Evolutionary conservation across 2,113 vertebrate genomes (phyloP).

Genomic region (Zootoca vivipara): DNA sequence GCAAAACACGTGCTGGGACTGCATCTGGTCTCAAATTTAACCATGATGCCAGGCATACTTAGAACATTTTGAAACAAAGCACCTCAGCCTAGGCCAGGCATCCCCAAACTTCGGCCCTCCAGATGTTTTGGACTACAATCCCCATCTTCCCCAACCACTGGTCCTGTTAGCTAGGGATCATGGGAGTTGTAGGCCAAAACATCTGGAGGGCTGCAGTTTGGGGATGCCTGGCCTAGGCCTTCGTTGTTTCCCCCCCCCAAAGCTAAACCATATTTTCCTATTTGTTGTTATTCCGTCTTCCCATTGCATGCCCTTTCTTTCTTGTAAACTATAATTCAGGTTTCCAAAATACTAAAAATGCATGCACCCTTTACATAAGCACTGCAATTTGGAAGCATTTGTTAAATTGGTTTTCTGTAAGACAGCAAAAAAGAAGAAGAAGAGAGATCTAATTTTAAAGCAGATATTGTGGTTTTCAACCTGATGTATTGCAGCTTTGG

Average conservation of each 20-base stretch:
- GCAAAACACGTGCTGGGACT: background rate
- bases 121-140: too few relatives aligned
- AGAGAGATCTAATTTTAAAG: background rate
- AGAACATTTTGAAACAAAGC: background rate
- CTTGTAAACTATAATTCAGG: background rate
- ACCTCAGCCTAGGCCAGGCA: background rate
- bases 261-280: background rate
- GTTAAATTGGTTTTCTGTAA: background rate
- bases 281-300: background rate
- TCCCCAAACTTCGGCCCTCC: too few relatives aligned
- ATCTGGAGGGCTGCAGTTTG: too few relatives aligned
- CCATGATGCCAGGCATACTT: background rate
- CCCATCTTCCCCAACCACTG: too few relatives aligned
- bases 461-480: background rate
- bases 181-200: too few relatives aligned
- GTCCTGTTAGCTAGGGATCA: too few relatives aligned
- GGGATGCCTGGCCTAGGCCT: too few relatives aligned
- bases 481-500: background rate
- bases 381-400: background rate
- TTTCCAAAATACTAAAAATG: background rate
- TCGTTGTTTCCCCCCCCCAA: background rate
- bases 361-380: background rate
- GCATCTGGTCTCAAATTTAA: background rate
- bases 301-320: background rate
- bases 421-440: background rate